Evolutionary conservation across 2,113 vertebrate species (phyloP).

Genomic region (Phaetusa simplex): DNA sequence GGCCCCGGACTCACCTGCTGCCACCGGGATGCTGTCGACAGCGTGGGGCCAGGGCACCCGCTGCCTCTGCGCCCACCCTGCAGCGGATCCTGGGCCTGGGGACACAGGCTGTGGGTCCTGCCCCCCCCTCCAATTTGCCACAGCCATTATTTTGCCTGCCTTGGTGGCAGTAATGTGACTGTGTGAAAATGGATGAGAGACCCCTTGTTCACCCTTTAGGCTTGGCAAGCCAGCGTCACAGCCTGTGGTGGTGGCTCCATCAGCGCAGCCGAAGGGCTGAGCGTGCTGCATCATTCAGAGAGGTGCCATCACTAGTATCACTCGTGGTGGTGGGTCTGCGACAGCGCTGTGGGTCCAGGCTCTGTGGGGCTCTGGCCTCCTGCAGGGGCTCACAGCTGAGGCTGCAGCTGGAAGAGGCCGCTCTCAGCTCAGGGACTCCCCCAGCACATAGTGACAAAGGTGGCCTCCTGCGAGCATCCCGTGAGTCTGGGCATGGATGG

Average conservation of each 20-base stretch:
- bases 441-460: accelerated
- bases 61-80: not conserved
- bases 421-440: not conserved
- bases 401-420: not conserved
- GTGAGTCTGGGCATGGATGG: accelerated
- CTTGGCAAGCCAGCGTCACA: not conserved
- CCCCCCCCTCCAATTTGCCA: too few species aligned
- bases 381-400: accelerated
- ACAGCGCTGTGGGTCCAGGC: too few species aligned
- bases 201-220: not conserved
- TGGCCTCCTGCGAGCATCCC: not conserved
- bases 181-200: not conserved
- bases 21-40: not conserved
- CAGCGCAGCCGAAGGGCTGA: accelerated
- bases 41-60: not conserved
- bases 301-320: accelerated
- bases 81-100: accelerated
- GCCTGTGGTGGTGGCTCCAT: not conserved
- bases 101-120: not conserved
- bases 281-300: accelerated
- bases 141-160: not conserved
- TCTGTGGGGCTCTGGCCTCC: not conserved
- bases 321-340: not conserved
- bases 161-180: not conserved
- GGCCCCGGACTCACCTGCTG: not conserved